Conservation (phyloP, 1,140 invertebrate species). For the Drosophila tani region DNA sequence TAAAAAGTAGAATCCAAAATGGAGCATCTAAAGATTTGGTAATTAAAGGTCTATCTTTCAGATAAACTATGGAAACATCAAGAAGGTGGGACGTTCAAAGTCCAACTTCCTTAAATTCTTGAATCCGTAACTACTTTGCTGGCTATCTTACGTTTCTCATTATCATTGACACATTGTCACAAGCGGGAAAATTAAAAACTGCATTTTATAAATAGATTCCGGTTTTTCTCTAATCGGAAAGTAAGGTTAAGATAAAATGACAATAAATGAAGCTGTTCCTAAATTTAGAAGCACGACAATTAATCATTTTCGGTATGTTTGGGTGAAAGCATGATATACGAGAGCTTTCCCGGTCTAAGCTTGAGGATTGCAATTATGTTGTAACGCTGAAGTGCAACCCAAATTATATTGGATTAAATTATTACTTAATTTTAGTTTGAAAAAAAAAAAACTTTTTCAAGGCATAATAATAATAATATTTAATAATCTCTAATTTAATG, state of each 20-base stretch:
- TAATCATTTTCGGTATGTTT: constrained; percentile 2
- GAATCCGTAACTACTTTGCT: neutral
- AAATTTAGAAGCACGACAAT: constrained; percentile 12
- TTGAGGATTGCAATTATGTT: too few relatives aligned
- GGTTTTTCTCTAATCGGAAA: neutral
- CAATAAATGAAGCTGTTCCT: neutral
- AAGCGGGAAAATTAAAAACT: constrained; percentile 1
- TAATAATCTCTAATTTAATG: too few relatives aligned
- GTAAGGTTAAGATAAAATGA: neutral
- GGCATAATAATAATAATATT: too few relatives aligned
- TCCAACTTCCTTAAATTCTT: too few relatives aligned
- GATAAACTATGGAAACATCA: neutral
- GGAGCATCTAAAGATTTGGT: neutral
- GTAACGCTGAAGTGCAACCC: too few relatives aligned
- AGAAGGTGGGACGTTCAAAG: neutral
- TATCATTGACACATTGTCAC: neutral
- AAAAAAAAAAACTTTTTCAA: too few relatives aligned
- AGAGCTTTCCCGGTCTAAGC: too few relatives aligned
- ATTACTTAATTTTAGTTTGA: too few relatives aligned
- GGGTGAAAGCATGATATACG: too few relatives aligned
- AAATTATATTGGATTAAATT: too few relatives aligned
- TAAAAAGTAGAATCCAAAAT: too few relatives aligned
- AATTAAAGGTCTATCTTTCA: too few relatives aligned
- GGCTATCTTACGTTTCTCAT: constrained; percentile 3
- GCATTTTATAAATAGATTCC: constrained; percentile 14